Percentiles rank a stretch among this genome's conserved stretches.
Conservation (phyloP, 2,113 vertebrate species). For the Nothobranchius furzeri region DNA sequence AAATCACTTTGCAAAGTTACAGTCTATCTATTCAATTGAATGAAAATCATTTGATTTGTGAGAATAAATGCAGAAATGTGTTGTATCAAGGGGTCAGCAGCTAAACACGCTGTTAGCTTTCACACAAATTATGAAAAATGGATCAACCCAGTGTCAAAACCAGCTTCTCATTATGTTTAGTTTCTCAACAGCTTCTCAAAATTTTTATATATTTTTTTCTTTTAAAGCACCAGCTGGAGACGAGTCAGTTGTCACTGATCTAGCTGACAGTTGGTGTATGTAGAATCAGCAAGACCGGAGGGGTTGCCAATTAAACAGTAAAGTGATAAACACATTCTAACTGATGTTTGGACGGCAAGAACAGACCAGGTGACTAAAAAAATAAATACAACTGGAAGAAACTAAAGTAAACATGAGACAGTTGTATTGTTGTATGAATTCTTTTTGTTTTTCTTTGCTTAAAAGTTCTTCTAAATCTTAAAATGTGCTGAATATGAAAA, state of each 20-base stretch:
- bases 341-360: conserved; percentile 21
- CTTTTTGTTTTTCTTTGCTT: too few relatives aligned
- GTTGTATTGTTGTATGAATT: too few relatives aligned
- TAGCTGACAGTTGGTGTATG: conserved; percentile 47
- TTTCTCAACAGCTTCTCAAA: conserved; percentile 1
- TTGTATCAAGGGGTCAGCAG: conserved; percentile 5
- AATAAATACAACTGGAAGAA: neutral
- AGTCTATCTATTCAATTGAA: neutral
- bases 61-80: too few relatives aligned
- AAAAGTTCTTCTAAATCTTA: too few relatives aligned
- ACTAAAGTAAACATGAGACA: too few relatives aligned
- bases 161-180: neutral
- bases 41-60: neutral
- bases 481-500: too few relatives aligned
- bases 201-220: neutral
- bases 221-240: conserved; percentile 43
- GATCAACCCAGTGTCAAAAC: neutral
- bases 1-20: neutral
- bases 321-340: conserved; percentile 34
- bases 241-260: conserved; percentile 49
- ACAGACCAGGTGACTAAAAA: neutral
- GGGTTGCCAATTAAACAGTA: conserved; percentile 39
- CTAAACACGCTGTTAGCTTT: conserved; percentile 10
- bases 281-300: conserved; percentile 11
- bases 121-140: neutral